Conservation (phyloP, 2,888 invertebrate species). For the Oligia fasciuncula region DNA sequence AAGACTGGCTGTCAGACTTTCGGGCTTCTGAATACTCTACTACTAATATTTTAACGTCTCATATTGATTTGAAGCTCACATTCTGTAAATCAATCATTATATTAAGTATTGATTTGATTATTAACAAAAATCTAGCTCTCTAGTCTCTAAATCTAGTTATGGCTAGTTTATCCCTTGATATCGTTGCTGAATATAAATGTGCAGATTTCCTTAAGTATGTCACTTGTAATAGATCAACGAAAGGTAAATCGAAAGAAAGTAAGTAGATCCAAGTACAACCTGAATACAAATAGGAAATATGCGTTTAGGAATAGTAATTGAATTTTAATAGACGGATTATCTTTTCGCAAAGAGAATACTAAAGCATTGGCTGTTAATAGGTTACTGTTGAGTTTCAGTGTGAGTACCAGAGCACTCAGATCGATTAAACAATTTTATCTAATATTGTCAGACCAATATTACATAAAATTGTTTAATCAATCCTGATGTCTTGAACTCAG, state of each 20-base stretch:
- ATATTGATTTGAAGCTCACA: not conserved
- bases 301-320: conserved; percentile 40
- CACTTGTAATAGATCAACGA: conserved; percentile 41
- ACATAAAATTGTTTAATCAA: not conserved
- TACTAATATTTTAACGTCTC: no score
- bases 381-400: not conserved
- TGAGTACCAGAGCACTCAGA: not conserved
- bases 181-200: conserved; percentile 18
- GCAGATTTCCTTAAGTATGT: conserved; percentile 18
- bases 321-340: conserved; percentile 44
- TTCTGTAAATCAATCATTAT: not conserved
- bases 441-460: not conserved
- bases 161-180: not conserved
- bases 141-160: not conserved
- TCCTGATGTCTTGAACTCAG: not conserved
- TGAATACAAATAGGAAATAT: conserved; percentile 56
- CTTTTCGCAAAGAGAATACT: not conserved
- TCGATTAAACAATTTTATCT: no score
- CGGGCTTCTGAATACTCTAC: no score
- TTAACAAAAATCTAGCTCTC: not conserved
- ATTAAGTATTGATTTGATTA: not conserved
- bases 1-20: no score
- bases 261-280: conserved; percentile 37
- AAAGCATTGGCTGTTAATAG: not conserved
- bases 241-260: conserved; percentile 48